phyloP scores from a whole-genome alignment of 2,113 vertebrate species.

The Corythornis vintsioides region DNA sequence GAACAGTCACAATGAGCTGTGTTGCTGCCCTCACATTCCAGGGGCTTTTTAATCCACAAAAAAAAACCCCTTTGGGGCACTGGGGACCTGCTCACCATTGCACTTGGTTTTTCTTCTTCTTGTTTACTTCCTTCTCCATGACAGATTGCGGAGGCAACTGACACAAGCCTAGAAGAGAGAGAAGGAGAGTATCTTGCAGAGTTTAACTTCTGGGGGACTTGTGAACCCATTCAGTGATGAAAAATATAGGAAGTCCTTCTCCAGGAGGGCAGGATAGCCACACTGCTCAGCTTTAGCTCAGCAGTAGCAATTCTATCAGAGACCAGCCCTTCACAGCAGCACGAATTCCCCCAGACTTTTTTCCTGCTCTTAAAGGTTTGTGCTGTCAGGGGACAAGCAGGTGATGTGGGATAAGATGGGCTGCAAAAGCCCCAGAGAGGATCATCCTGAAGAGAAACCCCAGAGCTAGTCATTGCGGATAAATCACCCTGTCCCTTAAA shows the following conservation, averaged over 20 bases:
- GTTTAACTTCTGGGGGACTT: not conserved
- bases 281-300: not conserved
- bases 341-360: not conserved
- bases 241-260: not conserved
- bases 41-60: not conserved
- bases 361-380: not conserved
- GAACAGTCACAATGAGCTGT: not conserved
- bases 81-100: constrained; percentile 17
- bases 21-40: not conserved
- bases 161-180: constrained; percentile 58
- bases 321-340: not conserved
- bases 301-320: not conserved
- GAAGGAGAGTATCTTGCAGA: rapidly evolving
- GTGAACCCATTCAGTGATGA: not conserved
- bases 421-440: not conserved
- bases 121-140: constrained; percentile 68
- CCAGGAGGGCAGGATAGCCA: not conserved
- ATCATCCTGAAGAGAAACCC: not conserved
- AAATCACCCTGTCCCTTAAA: not conserved
- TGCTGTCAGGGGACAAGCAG: not conserved
- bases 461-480: not conserved
- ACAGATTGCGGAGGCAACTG: constrained; percentile 52
- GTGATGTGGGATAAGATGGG: not conserved
- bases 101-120: constrained; percentile 50
- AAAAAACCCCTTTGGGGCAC: not conserved